Evolutionary conservation across 2,888 invertebrate species (phyloP), one percentile per base, ranked within the genome.

Genomic region (Diadegma fenestrale): DNA sequence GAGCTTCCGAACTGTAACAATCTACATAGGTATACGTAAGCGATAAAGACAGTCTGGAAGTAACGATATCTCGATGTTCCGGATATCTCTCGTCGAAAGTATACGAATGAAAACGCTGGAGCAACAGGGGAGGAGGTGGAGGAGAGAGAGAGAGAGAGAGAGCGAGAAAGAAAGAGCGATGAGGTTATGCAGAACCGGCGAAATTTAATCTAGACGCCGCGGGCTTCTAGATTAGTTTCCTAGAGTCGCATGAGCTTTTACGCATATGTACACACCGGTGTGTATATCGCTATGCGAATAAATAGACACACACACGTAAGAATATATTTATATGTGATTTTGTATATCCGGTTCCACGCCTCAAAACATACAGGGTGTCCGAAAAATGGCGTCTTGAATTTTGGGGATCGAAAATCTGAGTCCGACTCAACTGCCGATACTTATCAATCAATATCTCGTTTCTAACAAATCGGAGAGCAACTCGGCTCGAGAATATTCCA

Each of bases 151-250:
- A 54, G 58, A 14, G 48, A 61, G 58, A 63, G 61, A 71, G 82
- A 61, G 58, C 71, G 63, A 68, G 58, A 68, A 26, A 71, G 79
- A 51, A 5, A 5, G 48, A 58, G 58, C 26, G 68, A 79, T 61
- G 26, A 33, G 12, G 66, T 58, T 19, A 48, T 82, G 64, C 77
- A 80, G 77, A 80, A 82, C 72, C 76, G 66, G 80, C 77, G 76
- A 82, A 86, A 86, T 86, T 86, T 83, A 86, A 86, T 86, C 82
- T 83, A 77, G 73, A 83, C 73, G 82, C 72, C 80, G 77, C 77
- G 80, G 82, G 82, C 85, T 86, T 78, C 77, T 58, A 86, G 85
- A 86, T 86, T 83, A 86, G 85, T 82, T 86, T 86, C 63, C 63
- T 61, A 73, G 71, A 80, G 82, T 80, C 82, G 80, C 63, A 37